Conservation (phyloP, 2,113 vertebrate species). For the Thermophis baileyi region DNA sequence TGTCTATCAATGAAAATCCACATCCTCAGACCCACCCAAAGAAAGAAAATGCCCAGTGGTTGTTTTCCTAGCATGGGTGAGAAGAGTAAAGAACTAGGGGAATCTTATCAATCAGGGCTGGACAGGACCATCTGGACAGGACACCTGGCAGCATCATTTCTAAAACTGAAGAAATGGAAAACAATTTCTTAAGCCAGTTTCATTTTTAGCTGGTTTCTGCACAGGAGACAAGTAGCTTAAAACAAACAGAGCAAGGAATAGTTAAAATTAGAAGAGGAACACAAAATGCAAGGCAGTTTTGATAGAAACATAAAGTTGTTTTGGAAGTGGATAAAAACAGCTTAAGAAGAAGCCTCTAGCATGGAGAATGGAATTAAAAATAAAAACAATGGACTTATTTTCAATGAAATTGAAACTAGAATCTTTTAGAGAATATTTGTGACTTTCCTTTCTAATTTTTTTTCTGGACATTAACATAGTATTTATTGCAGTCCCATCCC, state of each 20-base stretch:
- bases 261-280: not conserved
- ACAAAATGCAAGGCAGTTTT: not conserved
- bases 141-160: not conserved
- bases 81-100: not conserved
- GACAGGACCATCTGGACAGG: not conserved
- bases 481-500: not conserved
- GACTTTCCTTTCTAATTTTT: not conserved
- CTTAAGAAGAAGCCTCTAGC: not conserved
- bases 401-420: not conserved
- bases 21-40: not conserved
- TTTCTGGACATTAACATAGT: not conserved
- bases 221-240: not conserved
- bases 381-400: not conserved
- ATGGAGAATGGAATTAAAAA: not conserved
- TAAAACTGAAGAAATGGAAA: not conserved
- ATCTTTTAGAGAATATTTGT: not conserved
- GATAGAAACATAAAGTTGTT: not conserved
- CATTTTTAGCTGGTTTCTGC: not conserved
- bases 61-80: not conserved
- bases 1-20: not conserved
- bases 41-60: not conserved
- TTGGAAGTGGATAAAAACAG: not conserved
- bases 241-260: not conserved
- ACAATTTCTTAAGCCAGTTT: not conserved
- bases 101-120: not conserved